phyloP scores from a whole-genome alignment of 2,797 vertebrate species.

The Sphenopsis melanotis region DNA sequence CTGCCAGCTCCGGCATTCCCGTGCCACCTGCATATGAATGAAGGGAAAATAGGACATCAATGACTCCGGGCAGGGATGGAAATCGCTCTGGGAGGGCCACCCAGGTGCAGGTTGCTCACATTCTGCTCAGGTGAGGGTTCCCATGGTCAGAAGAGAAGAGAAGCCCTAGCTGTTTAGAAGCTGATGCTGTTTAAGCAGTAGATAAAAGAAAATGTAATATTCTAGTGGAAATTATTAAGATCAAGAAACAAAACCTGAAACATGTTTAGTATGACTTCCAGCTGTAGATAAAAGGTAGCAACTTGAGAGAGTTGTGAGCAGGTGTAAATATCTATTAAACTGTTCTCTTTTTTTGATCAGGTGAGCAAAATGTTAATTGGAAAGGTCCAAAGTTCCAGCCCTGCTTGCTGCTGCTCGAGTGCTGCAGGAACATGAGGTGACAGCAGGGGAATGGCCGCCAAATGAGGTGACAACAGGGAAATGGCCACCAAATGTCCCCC shows the following conservation, averaged over 20 bases:
- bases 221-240: constrained; percentile 9
- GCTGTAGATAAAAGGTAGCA: constrained; percentile 55
- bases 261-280: constrained; percentile 35
- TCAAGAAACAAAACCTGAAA: constrained; percentile 16
- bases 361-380: constrained; percentile 1
- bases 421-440: neutral
- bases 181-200: neutral
- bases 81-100: neutral
- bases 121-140: neutral
- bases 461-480: neutral
- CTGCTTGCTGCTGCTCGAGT: neutral
- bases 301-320: constrained; percentile 63
- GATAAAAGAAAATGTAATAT: constrained; percentile 7
- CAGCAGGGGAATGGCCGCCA: neutral
- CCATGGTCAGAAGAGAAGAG: neutral
- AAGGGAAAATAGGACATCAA: constrained; percentile 5
- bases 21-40: neutral
- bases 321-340: constrained; percentile 73
- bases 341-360: neutral
- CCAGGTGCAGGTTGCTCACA: neutral
- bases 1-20: neutral
- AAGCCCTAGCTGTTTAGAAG: neutral
- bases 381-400: neutral
- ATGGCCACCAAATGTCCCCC: neutral
- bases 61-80: neutral